Evolutionary conservation across 53 echinoderm and acorn worm genomes (phyloP).

Genomic region (Arbacia lixula): DNA sequence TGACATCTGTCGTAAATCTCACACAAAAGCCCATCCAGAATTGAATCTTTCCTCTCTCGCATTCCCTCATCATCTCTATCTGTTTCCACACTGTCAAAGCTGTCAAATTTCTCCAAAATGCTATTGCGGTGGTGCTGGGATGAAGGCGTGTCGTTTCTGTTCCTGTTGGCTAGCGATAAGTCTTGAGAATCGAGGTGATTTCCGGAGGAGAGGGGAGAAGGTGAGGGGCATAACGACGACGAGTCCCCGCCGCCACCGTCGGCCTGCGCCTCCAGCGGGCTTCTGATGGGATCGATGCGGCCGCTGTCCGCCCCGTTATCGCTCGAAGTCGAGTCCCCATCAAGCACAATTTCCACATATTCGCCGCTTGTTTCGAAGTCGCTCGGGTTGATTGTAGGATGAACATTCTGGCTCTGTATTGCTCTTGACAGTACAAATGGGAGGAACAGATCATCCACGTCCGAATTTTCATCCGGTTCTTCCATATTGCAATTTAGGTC

Average conservation of each 20-base stretch:
- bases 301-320: background rate
- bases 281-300: background rate
- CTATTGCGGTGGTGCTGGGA: background rate
- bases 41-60: slow-evolving; percentile 68
- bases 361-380: slow-evolving; percentile 39
- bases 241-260: slow-evolving; percentile 2
- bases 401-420: slow-evolving; percentile 22
- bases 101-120: slow-evolving; percentile 29
- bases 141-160: too few species aligned
- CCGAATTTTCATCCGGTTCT: slow-evolving; percentile 57
- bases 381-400: background rate
- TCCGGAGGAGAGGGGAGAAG: slow-evolving; percentile 13
- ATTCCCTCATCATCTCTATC: slow-evolving; percentile 15
- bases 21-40: slow-evolving; percentile 84
- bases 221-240: slow-evolving; percentile 26
- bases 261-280: background rate
- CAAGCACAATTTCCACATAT: slow-evolving; percentile 44
- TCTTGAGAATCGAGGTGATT: slow-evolving; percentile 36
- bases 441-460: slow-evolving; percentile 38
- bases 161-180: background rate
- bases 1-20: slow-evolving; percentile 97
- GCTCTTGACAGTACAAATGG: slow-evolving; percentile 49
- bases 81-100: slow-evolving; percentile 56
- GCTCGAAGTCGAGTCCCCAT: slow-evolving; percentile 9
- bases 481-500: slow-evolving; percentile 29